Percentiles rank a stretch among this genome's conserved stretches.
Conservation (phyloP, 2,113 vertebrate genomes). For the Symphodus melops region DNA sequence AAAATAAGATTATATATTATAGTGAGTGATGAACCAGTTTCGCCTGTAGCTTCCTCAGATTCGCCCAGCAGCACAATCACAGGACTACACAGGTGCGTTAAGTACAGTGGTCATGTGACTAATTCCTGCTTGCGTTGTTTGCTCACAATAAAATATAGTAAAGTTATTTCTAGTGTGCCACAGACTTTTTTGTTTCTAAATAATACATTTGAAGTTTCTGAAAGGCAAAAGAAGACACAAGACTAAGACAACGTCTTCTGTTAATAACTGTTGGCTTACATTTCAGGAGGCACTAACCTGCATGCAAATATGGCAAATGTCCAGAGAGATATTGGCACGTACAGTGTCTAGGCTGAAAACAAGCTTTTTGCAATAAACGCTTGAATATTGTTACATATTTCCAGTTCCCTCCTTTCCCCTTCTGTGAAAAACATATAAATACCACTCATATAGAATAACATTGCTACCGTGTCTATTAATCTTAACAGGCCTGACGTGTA, state of each 20-base stretch:
- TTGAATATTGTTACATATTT: slow-evolving; percentile 19
- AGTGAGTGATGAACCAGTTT: too few relatives aligned
- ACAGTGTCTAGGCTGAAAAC: too few relatives aligned
- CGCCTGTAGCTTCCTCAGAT: too few relatives aligned
- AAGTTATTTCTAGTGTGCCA: too few relatives aligned
- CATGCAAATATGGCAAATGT: slow-evolving; percentile 71
- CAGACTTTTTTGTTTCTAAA: too few relatives aligned
- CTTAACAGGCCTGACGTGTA: slow-evolving; percentile 29
- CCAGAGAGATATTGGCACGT: slow-evolving; percentile 40
- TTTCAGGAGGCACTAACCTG: slow-evolving; percentile 55
- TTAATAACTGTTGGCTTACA: slow-evolving; percentile 35
- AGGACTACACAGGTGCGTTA: too few relatives aligned
- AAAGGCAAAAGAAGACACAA: neutral
- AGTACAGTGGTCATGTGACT: too few relatives aligned
- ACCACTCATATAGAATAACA: slow-evolving; percentile 29
- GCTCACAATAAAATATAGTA: too few relatives aligned
- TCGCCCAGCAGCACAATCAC: too few relatives aligned
- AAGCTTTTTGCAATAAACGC: neutral
- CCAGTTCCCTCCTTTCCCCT: slow-evolving; percentile 1
- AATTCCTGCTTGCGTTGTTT: too few relatives aligned
- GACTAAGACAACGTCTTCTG: slow-evolving; percentile 17
- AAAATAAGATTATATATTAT: too few relatives aligned
- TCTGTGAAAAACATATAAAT: slow-evolving; percentile 33
- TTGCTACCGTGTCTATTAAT: slow-evolving; percentile 46
- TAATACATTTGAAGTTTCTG: slow-evolving; percentile 1